A percentile compares a stretch with the other conserved stretches of the same genome.
Conservation (phyloP, 2,888 invertebrate genomes). For the Cheilosia grossa region DNA sequence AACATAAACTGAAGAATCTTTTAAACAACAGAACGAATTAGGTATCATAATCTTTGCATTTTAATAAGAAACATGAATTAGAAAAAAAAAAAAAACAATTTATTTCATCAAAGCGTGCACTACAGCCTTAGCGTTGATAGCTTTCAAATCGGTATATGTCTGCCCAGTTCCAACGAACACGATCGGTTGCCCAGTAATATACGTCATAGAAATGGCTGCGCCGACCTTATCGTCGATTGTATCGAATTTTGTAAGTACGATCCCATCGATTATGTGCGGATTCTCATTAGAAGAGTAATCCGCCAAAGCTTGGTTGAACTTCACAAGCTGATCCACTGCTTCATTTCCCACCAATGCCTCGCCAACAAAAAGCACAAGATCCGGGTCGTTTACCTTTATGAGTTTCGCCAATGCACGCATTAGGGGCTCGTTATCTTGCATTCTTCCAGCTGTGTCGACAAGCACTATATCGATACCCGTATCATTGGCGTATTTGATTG, state of each 20-base stretch:
- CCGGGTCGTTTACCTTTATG: conserved; percentile 98
- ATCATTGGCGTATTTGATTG: conserved; percentile 94
- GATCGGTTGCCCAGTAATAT: conserved; percentile 99
- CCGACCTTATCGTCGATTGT: conserved; percentile 99
- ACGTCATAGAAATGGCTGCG: conserved; percentile 99
- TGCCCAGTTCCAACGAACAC: conserved; percentile 98
- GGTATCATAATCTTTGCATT: no score
- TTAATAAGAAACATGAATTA: conserved; percentile 4
- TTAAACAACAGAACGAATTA: no score
- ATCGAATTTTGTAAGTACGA: conserved; percentile 99
- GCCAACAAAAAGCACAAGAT: conserved; percentile 99
- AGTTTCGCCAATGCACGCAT: conserved; percentile 99
- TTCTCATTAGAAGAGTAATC: conserved; percentile 91
- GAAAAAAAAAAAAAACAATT: conserved; percentile 50
- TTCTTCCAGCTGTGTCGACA: conserved; percentile 99
- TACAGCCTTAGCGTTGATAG: conserved; percentile 97
- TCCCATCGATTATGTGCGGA: conserved; percentile 98
- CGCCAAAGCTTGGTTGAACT: conserved; percentile 99
- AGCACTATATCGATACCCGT: conserved; percentile 94
- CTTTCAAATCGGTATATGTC: conserved; percentile 98
- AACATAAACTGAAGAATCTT: not conserved
- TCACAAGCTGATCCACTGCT: conserved; percentile 99
- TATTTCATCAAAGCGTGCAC: conserved; percentile 98
- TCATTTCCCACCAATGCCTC: conserved; percentile 99
- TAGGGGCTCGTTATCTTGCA: conserved; percentile 99